A percentile compares a stretch with the other conserved stretches of the same genome.
Conservation (phyloP, 2,888 invertebrate genomes). For the Cheiracanthium punctorium region DNA sequence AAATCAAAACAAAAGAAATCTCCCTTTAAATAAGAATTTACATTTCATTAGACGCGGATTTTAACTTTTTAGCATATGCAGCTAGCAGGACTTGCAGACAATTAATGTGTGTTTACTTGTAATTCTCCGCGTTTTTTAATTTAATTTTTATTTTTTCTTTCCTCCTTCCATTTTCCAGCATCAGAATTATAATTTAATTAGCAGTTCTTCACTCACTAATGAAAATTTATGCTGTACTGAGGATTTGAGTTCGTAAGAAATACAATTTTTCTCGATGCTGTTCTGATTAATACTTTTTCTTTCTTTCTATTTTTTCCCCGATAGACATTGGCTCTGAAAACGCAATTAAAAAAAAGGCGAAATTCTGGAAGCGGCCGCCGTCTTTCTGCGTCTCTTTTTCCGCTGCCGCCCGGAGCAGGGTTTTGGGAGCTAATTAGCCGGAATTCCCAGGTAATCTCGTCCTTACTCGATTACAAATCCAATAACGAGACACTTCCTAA, state of each 20-base stretch:
- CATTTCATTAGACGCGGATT: neutral
- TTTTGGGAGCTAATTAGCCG: conserved; percentile 66
- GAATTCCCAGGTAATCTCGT: conserved; percentile 68
- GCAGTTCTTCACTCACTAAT: conserved; percentile 63
- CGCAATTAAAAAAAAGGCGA: conserved; percentile 43
- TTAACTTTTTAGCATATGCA: neutral
- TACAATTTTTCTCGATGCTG: conserved; percentile 47
- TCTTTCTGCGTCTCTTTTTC: conserved; percentile 41
- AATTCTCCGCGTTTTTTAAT: too few relatives aligned
- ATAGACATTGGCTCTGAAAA: conserved; percentile 51
- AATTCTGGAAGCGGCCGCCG: conserved; percentile 18
- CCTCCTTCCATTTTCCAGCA: neutral
- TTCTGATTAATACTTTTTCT: conserved; percentile 66
- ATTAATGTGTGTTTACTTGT: neutral
- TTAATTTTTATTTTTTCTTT: too few relatives aligned
- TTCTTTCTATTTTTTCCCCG: conserved; percentile 62
- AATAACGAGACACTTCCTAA: conserved; percentile 69
- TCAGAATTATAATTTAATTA: conserved; percentile 62
- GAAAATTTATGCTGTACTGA: conserved; percentile 47
- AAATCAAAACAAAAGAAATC: too few relatives aligned
- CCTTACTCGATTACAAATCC: conserved; percentile 70
- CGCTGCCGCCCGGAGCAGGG: conserved; percentile 43
- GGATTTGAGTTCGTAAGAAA: conserved; percentile 52
- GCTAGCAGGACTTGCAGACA: neutral
- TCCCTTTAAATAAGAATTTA: too few relatives aligned